phyloP scores from a whole-genome alignment of 2,797 vertebrate species.

The Apogon talboti region DNA sequence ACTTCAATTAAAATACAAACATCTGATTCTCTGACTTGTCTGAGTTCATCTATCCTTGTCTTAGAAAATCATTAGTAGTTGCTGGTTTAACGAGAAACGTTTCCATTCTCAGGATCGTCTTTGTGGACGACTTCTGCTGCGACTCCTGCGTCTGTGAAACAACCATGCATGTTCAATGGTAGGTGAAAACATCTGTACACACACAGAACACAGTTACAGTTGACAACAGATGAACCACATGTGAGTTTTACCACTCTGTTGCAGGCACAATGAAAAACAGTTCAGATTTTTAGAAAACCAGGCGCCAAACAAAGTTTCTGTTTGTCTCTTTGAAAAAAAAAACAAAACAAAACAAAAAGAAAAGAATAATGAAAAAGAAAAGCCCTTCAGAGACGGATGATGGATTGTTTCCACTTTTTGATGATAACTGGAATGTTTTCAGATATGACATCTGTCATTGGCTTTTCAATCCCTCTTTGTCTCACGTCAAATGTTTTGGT shows the following conservation, averaged over 20 bases:
- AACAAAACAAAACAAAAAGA: background rate
- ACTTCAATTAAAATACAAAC: slow-evolving; percentile 7
- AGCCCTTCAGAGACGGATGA: slow-evolving; percentile 35
- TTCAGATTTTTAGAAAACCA: slow-evolving; percentile 11
- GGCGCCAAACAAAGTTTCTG: slow-evolving; percentile 3
- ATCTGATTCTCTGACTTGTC: background rate
- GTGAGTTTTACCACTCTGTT: slow-evolving; percentile 57
- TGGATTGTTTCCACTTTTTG: slow-evolving; percentile 28
- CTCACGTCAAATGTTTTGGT: slow-evolving; percentile 37
- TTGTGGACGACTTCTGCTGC: slow-evolving; percentile 27
- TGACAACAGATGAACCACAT: slow-evolving; percentile 30
- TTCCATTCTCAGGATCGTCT: slow-evolving; percentile 17
- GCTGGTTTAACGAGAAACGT: slow-evolving; percentile 17
- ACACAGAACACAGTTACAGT: slow-evolving; percentile 38
- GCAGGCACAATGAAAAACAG: slow-evolving; percentile 51
- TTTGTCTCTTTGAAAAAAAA: background rate
- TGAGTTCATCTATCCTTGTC: background rate
- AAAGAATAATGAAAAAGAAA: slow-evolving; percentile 20
- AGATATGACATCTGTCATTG: slow-evolving; percentile 34
- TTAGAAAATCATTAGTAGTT: background rate
- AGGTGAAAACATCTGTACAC: slow-evolving; percentile 29
- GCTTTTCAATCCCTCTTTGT: slow-evolving; percentile 44
- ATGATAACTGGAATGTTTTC: slow-evolving; percentile 57
- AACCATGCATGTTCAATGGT: slow-evolving; percentile 33
- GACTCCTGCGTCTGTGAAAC: slow-evolving; percentile 31